Conservation (phyloP, 1,140 invertebrate genomes). For the Penaeus chinensis region DNA sequence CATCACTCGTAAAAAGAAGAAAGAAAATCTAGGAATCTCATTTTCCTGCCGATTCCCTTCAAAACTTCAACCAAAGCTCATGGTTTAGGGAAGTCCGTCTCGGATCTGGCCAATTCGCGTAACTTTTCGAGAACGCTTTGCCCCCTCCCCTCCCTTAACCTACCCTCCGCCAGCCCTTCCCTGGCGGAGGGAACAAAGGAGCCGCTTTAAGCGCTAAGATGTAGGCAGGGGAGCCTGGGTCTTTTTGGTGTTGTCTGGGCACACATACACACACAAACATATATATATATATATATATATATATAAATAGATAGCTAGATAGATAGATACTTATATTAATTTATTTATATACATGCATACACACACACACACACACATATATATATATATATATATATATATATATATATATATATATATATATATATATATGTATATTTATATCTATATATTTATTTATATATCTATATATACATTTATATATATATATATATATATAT, state of each 20-base stretch:
- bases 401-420: slow-evolving; percentile 28
- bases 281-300: slow-evolving; percentile 11
- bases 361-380: slow-evolving; percentile 10
- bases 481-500: slow-evolving; percentile 27
- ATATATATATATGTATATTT: slow-evolving; percentile 25
- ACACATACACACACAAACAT: slow-evolving; percentile 1
- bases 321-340: neutral
- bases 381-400: slow-evolving; percentile 14
- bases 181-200: too few species aligned
- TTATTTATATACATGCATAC: neutral
- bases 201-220: too few species aligned
- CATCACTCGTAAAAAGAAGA: neutral
- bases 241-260: too few species aligned
- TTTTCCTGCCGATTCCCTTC: too few species aligned
- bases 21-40: too few species aligned
- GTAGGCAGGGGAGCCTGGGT: too few species aligned
- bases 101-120: too few species aligned
- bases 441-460: slow-evolving; percentile 16
- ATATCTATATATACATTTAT: neutral
- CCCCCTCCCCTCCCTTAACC: too few species aligned
- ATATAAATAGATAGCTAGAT: neutral
- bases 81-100: too few species aligned
- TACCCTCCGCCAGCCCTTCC: too few species aligned
- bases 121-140: too few species aligned
- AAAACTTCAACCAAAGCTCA: too few species aligned